Base-by-base conservation (phyloP, 2,888 invertebrate species). In the Caenorhabditis zanzibari region DNA sequence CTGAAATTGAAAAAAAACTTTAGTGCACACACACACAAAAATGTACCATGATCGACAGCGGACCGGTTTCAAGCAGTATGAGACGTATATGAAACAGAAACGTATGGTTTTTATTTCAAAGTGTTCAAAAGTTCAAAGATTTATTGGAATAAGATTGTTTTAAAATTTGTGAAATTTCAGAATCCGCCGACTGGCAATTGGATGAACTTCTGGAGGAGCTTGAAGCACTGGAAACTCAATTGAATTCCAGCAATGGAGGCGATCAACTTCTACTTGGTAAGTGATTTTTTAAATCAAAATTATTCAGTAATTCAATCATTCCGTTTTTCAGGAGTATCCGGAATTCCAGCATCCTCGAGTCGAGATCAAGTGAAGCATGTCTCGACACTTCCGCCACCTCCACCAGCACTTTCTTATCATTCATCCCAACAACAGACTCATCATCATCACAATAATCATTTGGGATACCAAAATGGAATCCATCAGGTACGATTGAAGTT, bases 181-280 rank as follows among this genome's bases (percentile, higher is more conserved):
- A 97, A 93, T 96, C 96, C 26, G 96, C 96, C 93, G 97, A 98
- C 93, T 96, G 97, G 68, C 98, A 98, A 93, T 94, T 98, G 93
- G 98, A 98, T 93, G 97, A 97, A 77, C 97, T 98, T 90, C 94
- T 98, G 82, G 97, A 97, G 49, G 98, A 98, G 93, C 94, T 98
- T 72, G 96, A 96, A 93, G 96, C 97, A 69, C 94, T 98, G 89
- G 98, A 97, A 93, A 94, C 95, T n/a, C 92, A 92, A 73, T 85
- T 93, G 54, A 90, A 88, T 81, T 84, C 86, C 26, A 81, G 90
- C 54, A 85, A 81, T 44, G 90, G 89, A 52, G 84, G 88, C 49
- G 88, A 92, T 84, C 88, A 91, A 71, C 79, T 91, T 96, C 97
- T 93, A 96, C 96, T 84, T 96, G 97, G 71, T 66, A 9, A 35